A percentile compares a stretch with the other conserved stretches of the same genome.
These are phyloP conservation scores for Pseudopipra pipra DNA, from an alignment of 2,113 vertebrate species.

Conservation along the genomic window DNA sequence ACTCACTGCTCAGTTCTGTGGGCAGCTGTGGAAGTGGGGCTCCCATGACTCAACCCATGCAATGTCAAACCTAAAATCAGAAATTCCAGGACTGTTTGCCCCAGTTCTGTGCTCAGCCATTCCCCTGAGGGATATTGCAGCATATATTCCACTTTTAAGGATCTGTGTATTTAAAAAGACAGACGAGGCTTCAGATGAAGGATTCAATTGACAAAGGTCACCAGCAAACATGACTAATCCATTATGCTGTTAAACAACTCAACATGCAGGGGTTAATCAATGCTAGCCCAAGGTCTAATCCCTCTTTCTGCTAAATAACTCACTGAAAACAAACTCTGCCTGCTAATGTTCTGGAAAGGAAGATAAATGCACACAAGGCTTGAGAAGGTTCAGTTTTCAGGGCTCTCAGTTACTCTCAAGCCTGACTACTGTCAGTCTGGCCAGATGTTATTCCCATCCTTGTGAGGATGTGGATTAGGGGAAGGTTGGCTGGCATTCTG, in stretches of 20 bases:
- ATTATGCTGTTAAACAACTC: conserved; percentile 62
- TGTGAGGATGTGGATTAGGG: neutral
- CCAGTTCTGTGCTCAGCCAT: neutral
- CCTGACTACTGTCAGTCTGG: neutral
- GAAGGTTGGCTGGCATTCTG: neutral
- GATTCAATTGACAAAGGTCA: conserved; percentile 47
- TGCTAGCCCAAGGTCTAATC: conserved; percentile 39
- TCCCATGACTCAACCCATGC: neutral
- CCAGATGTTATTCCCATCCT: conserved; percentile 44
- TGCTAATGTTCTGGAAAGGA: conserved; percentile 27
- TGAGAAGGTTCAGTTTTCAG: conserved; percentile 13
- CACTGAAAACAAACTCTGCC: conserved; percentile 19
- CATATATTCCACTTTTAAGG: neutral
- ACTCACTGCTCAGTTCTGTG: accelerated
- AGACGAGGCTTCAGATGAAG: neutral
- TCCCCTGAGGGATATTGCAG: neutral
- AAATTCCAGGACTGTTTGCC: neutral
- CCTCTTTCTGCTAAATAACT: conserved; percentile 33
- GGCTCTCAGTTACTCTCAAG: neutral
- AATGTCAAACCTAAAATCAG: accelerated
- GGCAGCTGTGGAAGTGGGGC: accelerated
- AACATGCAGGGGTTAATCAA: conserved; percentile 67
- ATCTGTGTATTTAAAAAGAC: neutral
- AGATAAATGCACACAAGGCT: conserved; percentile 20
- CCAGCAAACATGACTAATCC: conserved; percentile 48